Conservation (phyloP, 2,113 vertebrate genomes). For the Acanthisitta chloris region DNA sequence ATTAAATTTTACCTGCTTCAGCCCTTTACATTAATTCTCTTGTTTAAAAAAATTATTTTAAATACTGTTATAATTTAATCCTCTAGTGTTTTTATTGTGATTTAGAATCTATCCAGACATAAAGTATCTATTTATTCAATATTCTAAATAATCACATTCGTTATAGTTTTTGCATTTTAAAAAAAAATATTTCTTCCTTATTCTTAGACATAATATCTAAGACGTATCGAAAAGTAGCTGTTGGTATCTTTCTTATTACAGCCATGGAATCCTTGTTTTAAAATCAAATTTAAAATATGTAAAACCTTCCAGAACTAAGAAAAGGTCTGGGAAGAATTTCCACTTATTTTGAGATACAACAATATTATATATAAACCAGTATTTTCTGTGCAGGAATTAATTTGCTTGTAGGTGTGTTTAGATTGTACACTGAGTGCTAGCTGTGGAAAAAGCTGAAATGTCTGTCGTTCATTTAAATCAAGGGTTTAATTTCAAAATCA, state of each 20-base stretch:
- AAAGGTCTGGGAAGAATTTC: neutral
- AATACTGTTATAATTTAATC: neutral
- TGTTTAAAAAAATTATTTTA: neutral
- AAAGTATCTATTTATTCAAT: neutral
- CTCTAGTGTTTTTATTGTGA: neutral
- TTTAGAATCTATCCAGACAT: neutral
- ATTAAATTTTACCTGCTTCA: neutral
- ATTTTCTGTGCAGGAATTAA: neutral
- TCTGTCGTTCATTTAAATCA: neutral
- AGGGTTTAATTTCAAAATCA: neutral
- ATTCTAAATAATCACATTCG: neutral
- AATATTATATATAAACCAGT: neutral
- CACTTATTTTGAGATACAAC: neutral
- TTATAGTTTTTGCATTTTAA: neutral
- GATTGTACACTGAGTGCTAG: neutral
- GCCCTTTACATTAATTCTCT: neutral
- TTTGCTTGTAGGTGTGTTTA: neutral
- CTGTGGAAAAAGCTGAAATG: neutral
- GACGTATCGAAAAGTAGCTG: neutral
- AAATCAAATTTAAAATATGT: neutral
- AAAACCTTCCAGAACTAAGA: neutral
- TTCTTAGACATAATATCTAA: neutral
- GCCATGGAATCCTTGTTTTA: neutral
- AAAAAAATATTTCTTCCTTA: neutral
- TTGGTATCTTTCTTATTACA: neutral